Base-by-base conservation (phyloP, 1,140 invertebrate genomes). In the Globodera ellingtonae region DNA sequence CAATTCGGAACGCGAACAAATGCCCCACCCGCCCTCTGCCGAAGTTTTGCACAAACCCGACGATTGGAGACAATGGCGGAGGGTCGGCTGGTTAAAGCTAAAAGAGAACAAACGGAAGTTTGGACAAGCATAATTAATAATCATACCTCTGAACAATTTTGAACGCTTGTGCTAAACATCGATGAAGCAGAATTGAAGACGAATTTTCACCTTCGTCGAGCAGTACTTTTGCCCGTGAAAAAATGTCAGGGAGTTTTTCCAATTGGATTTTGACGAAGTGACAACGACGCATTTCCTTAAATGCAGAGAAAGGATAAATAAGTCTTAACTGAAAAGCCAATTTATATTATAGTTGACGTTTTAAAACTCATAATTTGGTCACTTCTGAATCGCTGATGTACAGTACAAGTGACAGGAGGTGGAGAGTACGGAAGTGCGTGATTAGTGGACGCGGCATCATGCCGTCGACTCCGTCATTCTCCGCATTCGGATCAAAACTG, bases 331-430 rank as follows among this genome's bases (percentile, higher is more conserved):
- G 3, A 35, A 35, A 35, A 35, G 35, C 35, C 35, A 35, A 35
- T 35, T 35, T 35, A 35, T 35, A 35, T 35, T 35, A 35, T 35
- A 35, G 35, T 35, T 35, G 35, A 2, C 35, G 1, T 35, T 35
- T 35, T 35, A 35, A 35, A 24, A 35, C 35, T 35, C 35, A 35
- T 35, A 35, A 3, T n/a, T 0, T 62, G 56, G 13, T 62, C 21
- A 56, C 50, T n/a, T 69, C 76, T 0, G 56, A 44, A 18, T 84
- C 69, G 13, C 21, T 65, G 8, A 79, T 24, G 44, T 47, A 67
- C n/a, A 84, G 82, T 6, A 84, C 65, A n/a, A 82, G 35, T 13
- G 81, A 82, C n/a, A 82, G 65, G 6, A 70, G 50, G 24, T 83
- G 81, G 18, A 83, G 46, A n/a, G 85, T 69, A 67, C 80, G 46